Evolutionary conservation across 2,797 vertebrate genomes (phyloP).

Genomic region (Syncerus caffer): DNA sequence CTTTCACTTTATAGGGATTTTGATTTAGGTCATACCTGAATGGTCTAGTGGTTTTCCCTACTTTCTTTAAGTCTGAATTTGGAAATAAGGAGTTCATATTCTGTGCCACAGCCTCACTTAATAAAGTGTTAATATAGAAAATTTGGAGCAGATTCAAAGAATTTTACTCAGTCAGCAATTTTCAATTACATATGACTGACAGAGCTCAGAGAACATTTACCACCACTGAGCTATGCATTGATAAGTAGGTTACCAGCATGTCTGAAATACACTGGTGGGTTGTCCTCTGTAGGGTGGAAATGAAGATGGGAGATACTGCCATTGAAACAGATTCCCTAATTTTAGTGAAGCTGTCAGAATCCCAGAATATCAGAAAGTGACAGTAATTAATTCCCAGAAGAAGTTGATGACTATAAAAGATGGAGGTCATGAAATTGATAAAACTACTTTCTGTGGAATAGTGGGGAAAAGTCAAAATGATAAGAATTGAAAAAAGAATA

Average conservation of each 20-base stretch:
- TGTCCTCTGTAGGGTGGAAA: not conserved
- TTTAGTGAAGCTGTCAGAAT: not conserved
- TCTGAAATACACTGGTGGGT: not conserved
- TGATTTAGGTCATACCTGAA: not conserved
- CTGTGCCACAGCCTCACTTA: not conserved
- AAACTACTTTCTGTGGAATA: not conserved
- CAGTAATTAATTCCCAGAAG: not conserved
- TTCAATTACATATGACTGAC: not conserved
- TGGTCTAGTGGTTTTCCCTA: not conserved
- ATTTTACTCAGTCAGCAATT: not conserved
- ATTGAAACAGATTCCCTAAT: not conserved
- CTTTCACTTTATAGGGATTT: not conserved
- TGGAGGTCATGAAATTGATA: not conserved
- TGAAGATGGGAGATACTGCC: not conserved
- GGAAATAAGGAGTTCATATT: not conserved
- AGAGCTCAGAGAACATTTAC: not conserved
- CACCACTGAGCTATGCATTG: not conserved
- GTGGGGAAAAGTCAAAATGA: not conserved
- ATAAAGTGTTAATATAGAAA: not conserved
- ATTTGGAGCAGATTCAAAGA: not conserved
- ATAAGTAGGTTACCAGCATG: rapidly evolving
- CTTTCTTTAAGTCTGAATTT: not conserved
- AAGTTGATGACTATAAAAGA: not conserved
- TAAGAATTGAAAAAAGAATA: not conserved
- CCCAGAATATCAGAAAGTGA: not conserved